These are phyloP conservation scores for Oegoconia quadripuncta DNA, from an alignment of 2,888 invertebrate genomes.

Conservation along the genomic window DNA sequence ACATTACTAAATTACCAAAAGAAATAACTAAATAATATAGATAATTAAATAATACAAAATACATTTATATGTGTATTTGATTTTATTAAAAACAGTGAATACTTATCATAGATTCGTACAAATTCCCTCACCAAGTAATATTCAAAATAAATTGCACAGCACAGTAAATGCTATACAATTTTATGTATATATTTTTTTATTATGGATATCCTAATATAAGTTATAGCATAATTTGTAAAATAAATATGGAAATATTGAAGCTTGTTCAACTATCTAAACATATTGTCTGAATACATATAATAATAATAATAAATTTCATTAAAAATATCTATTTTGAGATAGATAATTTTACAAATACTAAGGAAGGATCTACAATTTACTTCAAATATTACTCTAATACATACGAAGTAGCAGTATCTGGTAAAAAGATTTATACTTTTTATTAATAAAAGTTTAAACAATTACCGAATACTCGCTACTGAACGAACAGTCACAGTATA, in stretches of 20 bases:
- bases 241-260: too few relatives aligned
- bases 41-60: slow-evolving; percentile 29
- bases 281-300: slow-evolving; percentile 1
- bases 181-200: too few relatives aligned
- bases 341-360: not conserved
- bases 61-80: slow-evolving; percentile 28
- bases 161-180: too few relatives aligned
- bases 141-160: slow-evolving; percentile 61
- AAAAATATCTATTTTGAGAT: not conserved
- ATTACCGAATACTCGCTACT: too few relatives aligned
- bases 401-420: slow-evolving; percentile 4
- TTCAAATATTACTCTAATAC: slow-evolving; percentile 50
- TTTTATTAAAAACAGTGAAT: slow-evolving; percentile 51
- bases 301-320: not conserved
- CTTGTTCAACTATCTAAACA: too few relatives aligned
- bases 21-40: slow-evolving; percentile 7
- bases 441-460: too few relatives aligned
- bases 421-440: too few relatives aligned
- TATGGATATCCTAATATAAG: too few relatives aligned
- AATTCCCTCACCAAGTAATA: slow-evolving; percentile 36
- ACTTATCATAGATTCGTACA: slow-evolving; percentile 51
- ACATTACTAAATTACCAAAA: too few relatives aligned
- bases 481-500: slow-evolving; percentile 3
- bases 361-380: slow-evolving; percentile 40
- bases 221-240: too few relatives aligned